Evolutionary conservation across 1,140 invertebrate species (phyloP), one percentile per base, ranked within the genome.

Genomic region (Holcopasites calliopsidis): DNA sequence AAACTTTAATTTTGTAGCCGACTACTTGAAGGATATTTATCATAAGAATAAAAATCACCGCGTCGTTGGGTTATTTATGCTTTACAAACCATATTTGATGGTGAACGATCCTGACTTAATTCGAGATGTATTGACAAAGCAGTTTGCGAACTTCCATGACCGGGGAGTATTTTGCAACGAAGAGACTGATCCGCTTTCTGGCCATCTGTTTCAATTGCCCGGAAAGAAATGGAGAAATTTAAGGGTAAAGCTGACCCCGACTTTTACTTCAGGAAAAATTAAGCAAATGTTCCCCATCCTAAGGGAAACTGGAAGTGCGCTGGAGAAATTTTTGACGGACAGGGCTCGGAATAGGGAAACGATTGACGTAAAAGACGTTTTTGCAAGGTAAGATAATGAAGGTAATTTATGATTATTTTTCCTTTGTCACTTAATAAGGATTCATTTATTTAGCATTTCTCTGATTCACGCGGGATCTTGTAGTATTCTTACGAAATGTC

Each of bases 231-330:
- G 93, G 94, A 91, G 89, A 55, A 87, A 85, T 40, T 62, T 94
- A 0, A 86, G 93, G 38, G 77, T 85, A 0, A 93, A 93, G 66
- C 66, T 94, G 4, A 91, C 91, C 0, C 93, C 94, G 0, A 91
- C 92, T 5, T 94, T 94, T 76, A 93, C 93, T 0, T 90, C 93
- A 0, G 92, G 90, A 4, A 94, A 94, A 86, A 86, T 94, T 11
- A 94, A 93, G 80, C 82, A 78, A 0, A 94, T 94, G 92, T 93
- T 93, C 13, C 75, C 77, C 3, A 87, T 92, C 0, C 79, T 93
- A 3, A 84, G 91, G 18, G 88, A 92, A 42, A 88, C 90, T 55
- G 89, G 90, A 3, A 87, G 91, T 28, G 72, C 80, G 21, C 60
- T 93, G 40, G 73, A 85, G 3, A 75, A 87, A 8, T 83, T 54